These are phyloP conservation scores for Leptinotarsa texana DNA, from an alignment of 1,140 invertebrate species.

Conservation along the genomic window DNA sequence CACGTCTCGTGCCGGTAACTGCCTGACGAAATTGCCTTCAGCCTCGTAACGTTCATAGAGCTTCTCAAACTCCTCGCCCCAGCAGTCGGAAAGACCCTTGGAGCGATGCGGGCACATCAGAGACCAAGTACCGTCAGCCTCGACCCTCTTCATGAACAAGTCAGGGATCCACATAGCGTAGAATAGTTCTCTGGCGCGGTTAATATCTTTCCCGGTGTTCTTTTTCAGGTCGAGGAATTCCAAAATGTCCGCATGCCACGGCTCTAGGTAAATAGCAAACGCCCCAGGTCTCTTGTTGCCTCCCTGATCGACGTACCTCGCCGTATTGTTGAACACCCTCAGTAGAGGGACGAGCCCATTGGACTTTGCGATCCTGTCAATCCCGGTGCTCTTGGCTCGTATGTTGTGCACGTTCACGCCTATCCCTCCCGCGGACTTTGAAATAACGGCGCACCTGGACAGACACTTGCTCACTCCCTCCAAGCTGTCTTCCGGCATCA, in stretches of 20 bases:
- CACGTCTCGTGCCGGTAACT: constrained; percentile 82
- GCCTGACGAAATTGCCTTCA: constrained; percentile 62
- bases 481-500: constrained; percentile 97
- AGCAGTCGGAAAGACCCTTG: constrained; percentile 87
- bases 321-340: constrained; percentile 94
- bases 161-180: constrained; percentile 99
- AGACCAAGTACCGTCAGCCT: constrained; percentile 86
- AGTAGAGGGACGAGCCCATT: constrained; percentile 98
- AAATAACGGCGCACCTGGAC: constrained; percentile 93
- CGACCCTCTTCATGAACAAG: constrained; percentile 96
- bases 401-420: constrained; percentile 97
- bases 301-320: constrained; percentile 96
- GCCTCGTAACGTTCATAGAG: constrained; percentile 90
- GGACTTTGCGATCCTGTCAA: constrained; percentile 91
- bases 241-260: constrained; percentile 98
- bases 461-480: constrained; percentile 96
- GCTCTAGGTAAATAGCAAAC: constrained; percentile 98
- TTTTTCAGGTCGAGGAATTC: constrained; percentile 65
- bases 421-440: constrained; percentile 97
- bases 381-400: constrained; percentile 86
- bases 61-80: constrained; percentile 93
- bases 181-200: constrained; percentile 92
- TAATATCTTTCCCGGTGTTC: constrained; percentile 74
- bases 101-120: constrained; percentile 96
- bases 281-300: constrained; percentile 97